Base-by-base conservation (phyloP, 2,113 vertebrate species). In the Lampris incognitus region DNA sequence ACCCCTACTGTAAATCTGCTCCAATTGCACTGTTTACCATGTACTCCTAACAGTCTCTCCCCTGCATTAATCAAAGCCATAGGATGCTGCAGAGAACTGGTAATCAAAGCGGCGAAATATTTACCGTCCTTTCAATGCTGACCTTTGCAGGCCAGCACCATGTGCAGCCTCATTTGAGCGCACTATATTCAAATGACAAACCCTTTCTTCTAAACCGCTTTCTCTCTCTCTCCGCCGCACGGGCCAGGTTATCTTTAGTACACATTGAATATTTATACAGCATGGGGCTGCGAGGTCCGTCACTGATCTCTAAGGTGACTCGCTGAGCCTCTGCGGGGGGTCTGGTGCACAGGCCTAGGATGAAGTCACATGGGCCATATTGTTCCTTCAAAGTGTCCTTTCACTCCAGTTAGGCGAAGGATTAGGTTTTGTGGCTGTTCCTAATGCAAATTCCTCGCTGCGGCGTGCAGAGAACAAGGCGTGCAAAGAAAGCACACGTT, bases 291-390 rank as follows among this genome's bases (percentile, higher is more conserved):
- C 72, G 75, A 86, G 87, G 78, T 83, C 54, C 69, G 93, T 92
- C 92, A 93, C 83, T 83, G 88, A 94, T 92, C 91, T 85, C 84
- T 79, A 92, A 92, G 93, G 92, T 93, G 93, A 93, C 93, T 89
- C 77, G 76, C 67, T 13, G 74, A 74, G 79, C 66, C 82, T 74
- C 83, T 66, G 77, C 61, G 54, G 88, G 88, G 78, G 86, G 66
- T 80, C 75, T 85, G 84, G 57, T 76, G 84, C 13, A 41, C 63
- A 58, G 66, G 84, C 72, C 72, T 86, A 69, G 66, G 66, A 83
- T 64, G 67, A 66, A 81, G 86, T 90, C 87, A 82, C 82, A 75
- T 76, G 75, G 87, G 85, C 83, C 85, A 80, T 81, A 85, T 82
- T 76, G 80, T 88, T 76, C 91, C 84, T 76, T 89, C 84, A 13